These are phyloP conservation scores for Trinorchestia longiramus DNA, from an alignment of 1,140 invertebrate genomes.

Conservation along the genomic window DNA sequence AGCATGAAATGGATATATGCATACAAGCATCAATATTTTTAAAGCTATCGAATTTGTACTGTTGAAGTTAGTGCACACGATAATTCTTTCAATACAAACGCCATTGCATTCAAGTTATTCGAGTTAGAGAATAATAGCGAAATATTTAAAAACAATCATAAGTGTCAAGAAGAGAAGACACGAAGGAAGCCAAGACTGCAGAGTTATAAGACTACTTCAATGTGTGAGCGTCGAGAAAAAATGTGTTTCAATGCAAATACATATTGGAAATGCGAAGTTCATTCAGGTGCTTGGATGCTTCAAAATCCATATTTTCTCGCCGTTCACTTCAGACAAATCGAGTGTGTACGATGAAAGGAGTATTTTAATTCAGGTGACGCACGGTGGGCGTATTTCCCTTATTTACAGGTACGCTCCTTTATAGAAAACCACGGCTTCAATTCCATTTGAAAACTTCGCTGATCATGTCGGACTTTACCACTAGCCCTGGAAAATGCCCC, in stretches of 20 bases:
- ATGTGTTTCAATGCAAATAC: background rate
- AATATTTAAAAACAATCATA: background rate
- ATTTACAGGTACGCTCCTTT: slow-evolving; percentile 2
- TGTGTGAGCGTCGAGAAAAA: background rate
- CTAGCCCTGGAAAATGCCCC: slow-evolving; percentile 49
- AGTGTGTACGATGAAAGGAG: background rate
- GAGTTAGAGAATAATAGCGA: background rate
- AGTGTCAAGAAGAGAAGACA: background rate
- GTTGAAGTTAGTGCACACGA: too few species aligned
- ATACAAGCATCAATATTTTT: too few species aligned
- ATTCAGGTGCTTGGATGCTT: background rate
- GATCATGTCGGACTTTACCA: slow-evolving; percentile 40
- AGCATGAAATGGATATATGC: too few species aligned
- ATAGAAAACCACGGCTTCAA: slow-evolving; percentile 39
- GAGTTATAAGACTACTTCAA: background rate
- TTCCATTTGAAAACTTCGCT: slow-evolving; percentile 27
- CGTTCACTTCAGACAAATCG: background rate
- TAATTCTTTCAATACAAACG: background rate
- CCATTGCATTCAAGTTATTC: background rate
- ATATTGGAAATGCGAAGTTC: background rate
- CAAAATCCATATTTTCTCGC: background rate
- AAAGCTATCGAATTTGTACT: too few species aligned
- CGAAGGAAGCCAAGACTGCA: background rate
- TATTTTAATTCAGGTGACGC: slow-evolving; percentile 3
- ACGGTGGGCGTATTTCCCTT: background rate